Evolutionary conservation across 2,888 invertebrate species (phyloP), one percentile per base, ranked within the genome.

Genomic region (Dascillus cervinus): DNA sequence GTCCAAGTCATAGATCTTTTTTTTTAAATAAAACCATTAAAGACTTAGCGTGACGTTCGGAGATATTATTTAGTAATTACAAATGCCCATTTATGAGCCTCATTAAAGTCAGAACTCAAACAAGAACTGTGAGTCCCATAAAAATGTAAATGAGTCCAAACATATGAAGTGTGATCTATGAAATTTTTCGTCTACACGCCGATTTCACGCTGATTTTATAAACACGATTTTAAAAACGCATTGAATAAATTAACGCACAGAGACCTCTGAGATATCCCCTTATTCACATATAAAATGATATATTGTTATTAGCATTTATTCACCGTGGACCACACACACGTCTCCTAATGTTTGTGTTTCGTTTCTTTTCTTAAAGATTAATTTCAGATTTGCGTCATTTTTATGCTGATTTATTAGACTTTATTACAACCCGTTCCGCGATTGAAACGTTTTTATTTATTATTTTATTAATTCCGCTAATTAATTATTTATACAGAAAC

Each of bases 321-420:
- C 39, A n/a, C n/a, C n/a, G 36, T 22, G 31, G 39, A 43, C 39
- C 43, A 43, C 39, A 39, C 43, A 39, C 35, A 24, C 28, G 19
- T 10, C 32, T 34, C n/a, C 32, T 36, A 32, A 32, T 32, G 39
- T 37, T 33, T 29, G 32, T 36, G 28, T n/a, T n/a, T n/a, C 26
- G 34, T 19, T 34, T 21, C 25, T 17, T 32, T 24, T n/a, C n/a
- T 20, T 25, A 14, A 27, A 26, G 21, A 32, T 45, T 43, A 45
- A 47, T 43, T 45, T 39, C 29, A 36, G 40, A 42, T 39, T 45
- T 37, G 33, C 32, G 43, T 43, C 42, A 26, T 25, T 32, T 32
- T 39, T 43, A 43, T 43, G 41, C 39, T 47, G 43, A 45, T 43
- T 47, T 45, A 47, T 47, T 37, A 26, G 27, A 24, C 28, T 39